Base-by-base conservation (phyloP, 2,888 invertebrate genomes). In the Drosophila diplacantha region DNA sequence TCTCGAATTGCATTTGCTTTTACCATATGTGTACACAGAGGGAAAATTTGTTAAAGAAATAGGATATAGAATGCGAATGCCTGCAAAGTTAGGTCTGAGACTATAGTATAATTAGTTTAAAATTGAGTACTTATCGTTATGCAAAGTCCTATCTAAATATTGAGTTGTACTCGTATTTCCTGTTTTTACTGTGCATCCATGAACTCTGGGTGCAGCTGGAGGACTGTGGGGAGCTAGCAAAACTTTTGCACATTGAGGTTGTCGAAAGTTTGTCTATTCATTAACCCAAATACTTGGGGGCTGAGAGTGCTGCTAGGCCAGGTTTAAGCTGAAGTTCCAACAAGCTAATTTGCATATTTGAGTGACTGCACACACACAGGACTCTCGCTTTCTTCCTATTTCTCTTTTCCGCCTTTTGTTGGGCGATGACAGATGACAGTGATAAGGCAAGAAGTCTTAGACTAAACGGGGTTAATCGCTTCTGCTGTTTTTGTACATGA, bases 341-440 rank as follows among this genome's bases (percentile, higher is more conserved):
- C 71, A 70, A 81, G 80, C 84, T 83, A 83, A 80, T 80, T 80
- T 80, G 74, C 83, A 80, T 80, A 81, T 80, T 81, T 81, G 73
- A 80, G 83, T 72, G 72, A 70, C 65, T 49, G 62, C 49, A 57
- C 12, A 38, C 37, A 54, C 35, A 56, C 32, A 55, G 39, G 55
- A 68, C 69, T 55, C 55, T 69, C 51, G 22, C 51, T 44, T 61
- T 61, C 44, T 41, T 57, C 22, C 22, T 55, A 31, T 14, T 46
- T 61, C 8, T 5, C 26, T 20, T 44, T 29, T 18, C 1, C 20
- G 7, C 22, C 43, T 31, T 50, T 61, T 61, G 51, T 61, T 51
- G 34, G 32, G 60, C 60, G 52, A 52, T 53, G 68, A 53, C 69
- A 68, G 60, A 67, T 66, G 68, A 68, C 66, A 66, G 51, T 43